phyloP scores from a whole-genome alignment of 1,140 invertebrate species.

The Nilaparvata lugens region DNA sequence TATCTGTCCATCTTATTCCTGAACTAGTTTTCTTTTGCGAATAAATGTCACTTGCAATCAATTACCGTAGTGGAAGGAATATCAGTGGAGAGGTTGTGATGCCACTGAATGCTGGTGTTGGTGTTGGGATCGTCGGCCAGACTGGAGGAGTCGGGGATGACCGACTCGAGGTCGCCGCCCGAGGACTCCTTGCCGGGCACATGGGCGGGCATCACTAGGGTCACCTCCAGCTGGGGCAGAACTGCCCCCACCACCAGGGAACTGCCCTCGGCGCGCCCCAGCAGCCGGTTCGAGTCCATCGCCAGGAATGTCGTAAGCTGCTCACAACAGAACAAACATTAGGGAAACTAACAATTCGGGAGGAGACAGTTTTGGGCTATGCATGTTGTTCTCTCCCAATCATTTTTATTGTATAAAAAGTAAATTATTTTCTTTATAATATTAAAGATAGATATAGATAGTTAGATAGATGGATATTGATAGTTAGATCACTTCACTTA shows the following conservation, averaged over 20 bases:
- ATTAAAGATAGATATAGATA: too few relatives aligned
- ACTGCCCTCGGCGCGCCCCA: slow-evolving; percentile 35
- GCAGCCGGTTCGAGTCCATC: slow-evolving; percentile 54
- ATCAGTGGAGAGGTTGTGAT: slow-evolving; percentile 22
- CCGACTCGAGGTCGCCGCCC: slow-evolving; percentile 66
- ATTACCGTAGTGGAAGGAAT: not conserved
- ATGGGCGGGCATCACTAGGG: slow-evolving; percentile 73
- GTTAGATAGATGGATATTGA: too few relatives aligned
- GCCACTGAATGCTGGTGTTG: slow-evolving; percentile 25
- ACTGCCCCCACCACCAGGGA: slow-evolving; percentile 63
- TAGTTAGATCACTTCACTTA: too few relatives aligned
- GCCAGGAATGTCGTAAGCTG: slow-evolving; percentile 63
- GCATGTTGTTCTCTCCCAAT: too few relatives aligned
- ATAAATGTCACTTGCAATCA: too few relatives aligned
- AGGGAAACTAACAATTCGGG: too few relatives aligned
- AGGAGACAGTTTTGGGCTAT: too few relatives aligned
- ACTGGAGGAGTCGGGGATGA: slow-evolving; percentile 70
- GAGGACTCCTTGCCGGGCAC: slow-evolving; percentile 72
- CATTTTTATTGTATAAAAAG: too few relatives aligned
- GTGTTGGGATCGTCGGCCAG: slow-evolving; percentile 55
- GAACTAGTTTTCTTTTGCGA: too few relatives aligned
- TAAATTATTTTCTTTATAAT: too few relatives aligned
- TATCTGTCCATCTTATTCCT: too few relatives aligned
- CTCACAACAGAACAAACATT: too few relatives aligned
- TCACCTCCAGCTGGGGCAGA: slow-evolving; percentile 76